phyloP scores from a whole-genome alignment of 2,113 vertebrate species.

The Petroica traversi region DNA sequence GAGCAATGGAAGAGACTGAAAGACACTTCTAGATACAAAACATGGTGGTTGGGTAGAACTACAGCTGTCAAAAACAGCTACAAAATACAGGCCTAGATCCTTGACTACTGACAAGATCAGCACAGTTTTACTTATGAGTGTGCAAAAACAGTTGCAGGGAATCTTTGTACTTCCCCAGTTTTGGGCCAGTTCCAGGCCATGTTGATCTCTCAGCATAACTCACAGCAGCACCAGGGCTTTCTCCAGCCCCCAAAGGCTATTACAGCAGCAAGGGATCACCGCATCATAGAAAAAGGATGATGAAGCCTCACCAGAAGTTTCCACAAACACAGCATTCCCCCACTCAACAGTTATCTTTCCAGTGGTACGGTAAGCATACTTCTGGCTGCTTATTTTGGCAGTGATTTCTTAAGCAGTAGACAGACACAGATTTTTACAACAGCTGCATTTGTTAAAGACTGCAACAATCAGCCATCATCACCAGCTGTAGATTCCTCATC shows the following conservation, averaged over 20 bases:
- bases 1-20: background rate
- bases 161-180: background rate
- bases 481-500: background rate
- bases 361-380: background rate
- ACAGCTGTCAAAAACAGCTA: conserved; percentile 4
- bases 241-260: conserved; percentile 15
- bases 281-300: background rate
- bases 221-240: conserved; percentile 43
- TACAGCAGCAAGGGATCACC: conserved; percentile 28
- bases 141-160: conserved; percentile 10
- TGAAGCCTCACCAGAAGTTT: conserved; percentile 11
- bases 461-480: background rate
- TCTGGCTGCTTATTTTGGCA: conserved; percentile 23
- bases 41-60: background rate
- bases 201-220: conserved; percentile 34
- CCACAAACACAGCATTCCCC: background rate
- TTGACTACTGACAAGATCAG: background rate
- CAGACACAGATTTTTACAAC: background rate
- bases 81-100: conserved; percentile 1
- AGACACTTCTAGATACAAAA: background rate
- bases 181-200: background rate
- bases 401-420: conserved; percentile 27
- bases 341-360: background rate
- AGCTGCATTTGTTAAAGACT: background rate
- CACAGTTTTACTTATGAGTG: background rate